Evolutionary conservation across 2,113 vertebrate species (phyloP).

Genomic region (Glaucomys volans): DNA sequence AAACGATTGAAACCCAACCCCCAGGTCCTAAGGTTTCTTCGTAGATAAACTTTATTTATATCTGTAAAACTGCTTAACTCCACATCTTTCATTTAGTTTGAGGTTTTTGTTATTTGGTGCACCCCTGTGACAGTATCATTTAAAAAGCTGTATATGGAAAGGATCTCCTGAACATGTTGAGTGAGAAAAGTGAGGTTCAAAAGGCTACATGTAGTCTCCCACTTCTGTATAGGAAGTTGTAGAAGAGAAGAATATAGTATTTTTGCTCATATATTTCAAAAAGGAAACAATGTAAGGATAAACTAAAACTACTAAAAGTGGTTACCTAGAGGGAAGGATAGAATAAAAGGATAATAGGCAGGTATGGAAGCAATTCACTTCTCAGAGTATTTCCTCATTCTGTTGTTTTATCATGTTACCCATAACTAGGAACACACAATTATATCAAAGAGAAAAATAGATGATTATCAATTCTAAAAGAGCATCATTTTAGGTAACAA

Average conservation of each 20-base stretch:
- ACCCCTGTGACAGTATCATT: background rate
- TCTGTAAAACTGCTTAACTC: background rate
- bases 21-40: background rate
- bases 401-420: conserved; percentile 12
- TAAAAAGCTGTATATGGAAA: background rate
- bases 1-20: background rate
- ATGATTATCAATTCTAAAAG: background rate
- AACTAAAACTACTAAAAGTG: background rate
- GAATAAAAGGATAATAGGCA: background rate
- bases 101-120: background rate
- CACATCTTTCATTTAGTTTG: background rate
- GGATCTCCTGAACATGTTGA: background rate
- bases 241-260: background rate
- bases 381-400: background rate
- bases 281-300: background rate
- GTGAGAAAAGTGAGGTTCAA: background rate
- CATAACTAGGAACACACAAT: background rate
- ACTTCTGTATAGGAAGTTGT: background rate
- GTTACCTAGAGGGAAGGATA: background rate
- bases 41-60: background rate
- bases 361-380: background rate
- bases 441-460: conserved; percentile 34
- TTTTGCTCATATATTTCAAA: conserved; percentile 29
- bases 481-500: background rate
- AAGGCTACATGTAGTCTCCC: background rate